Conservation (phyloP, 2,113 vertebrate species). For the Vanacampus margaritifer region DNA sequence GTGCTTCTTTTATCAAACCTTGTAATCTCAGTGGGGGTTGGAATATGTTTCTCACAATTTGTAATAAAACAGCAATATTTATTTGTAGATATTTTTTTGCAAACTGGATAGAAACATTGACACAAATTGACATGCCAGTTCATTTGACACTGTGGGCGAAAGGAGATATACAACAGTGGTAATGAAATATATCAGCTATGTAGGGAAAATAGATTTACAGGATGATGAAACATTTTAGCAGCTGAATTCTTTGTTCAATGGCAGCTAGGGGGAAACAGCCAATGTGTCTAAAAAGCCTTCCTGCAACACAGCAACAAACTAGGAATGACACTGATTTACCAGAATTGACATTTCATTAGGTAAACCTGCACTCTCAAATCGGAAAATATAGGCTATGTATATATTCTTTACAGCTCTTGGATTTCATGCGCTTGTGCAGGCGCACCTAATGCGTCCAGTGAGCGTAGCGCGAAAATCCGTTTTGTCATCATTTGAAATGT, state of each 20-base stretch:
- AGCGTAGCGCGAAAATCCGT: conserved; percentile 27
- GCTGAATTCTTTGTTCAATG: conserved; percentile 27
- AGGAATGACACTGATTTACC: conserved; percentile 23
- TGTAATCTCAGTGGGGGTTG: background rate
- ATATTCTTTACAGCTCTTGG: background rate
- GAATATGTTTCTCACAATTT: background rate
- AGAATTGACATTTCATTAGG: background rate
- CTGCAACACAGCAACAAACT: conserved; percentile 18
- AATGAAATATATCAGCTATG: conserved; percentile 49
- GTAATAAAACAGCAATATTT: conserved; percentile 54
- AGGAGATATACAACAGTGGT: conserved; percentile 48
- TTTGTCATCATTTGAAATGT: conserved; percentile 44
- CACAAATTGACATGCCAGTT: conserved; percentile 62
- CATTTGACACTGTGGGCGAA: conserved; percentile 44
- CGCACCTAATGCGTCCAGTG: background rate
- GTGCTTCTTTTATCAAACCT: background rate
- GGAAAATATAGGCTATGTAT: background rate
- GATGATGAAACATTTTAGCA: conserved; percentile 15
- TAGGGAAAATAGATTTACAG: conserved; percentile 33
- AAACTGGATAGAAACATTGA: conserved; percentile 73
- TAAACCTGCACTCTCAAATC: background rate
- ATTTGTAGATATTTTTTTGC: conserved; percentile 64
- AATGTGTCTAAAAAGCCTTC: conserved; percentile 28
- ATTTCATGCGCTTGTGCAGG: background rate
- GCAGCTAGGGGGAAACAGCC: conserved; percentile 25